Evolutionary conservation across 2,888 invertebrate species (phyloP).

Genomic region (Stenotaenia linearis): DNA sequence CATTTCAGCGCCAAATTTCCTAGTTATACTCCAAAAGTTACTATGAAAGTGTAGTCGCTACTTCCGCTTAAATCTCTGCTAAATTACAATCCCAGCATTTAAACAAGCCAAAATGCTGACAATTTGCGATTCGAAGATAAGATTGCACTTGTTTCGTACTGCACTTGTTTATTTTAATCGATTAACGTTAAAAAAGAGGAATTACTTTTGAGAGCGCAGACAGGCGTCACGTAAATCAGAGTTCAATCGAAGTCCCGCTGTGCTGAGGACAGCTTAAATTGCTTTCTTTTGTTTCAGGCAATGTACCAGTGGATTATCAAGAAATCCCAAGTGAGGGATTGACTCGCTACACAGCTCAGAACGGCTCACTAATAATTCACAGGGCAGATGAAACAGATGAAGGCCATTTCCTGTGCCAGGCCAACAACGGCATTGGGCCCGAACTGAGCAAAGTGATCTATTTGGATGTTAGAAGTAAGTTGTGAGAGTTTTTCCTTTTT

Average conservation of each 20-base stretch:
- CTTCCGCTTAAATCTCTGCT: too few relatives aligned
- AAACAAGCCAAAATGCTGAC: too few relatives aligned
- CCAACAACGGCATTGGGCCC: slow-evolving; percentile 35
- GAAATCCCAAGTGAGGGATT: slow-evolving; percentile 28
- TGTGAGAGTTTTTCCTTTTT: not conserved
- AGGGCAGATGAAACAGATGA: slow-evolving; percentile 35
- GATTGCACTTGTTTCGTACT: too few relatives aligned
- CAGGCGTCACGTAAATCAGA: not conserved
- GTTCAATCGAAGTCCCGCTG: not conserved
- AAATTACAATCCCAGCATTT: too few relatives aligned
- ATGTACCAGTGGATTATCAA: slow-evolving; percentile 29
- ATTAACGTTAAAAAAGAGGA: not conserved
- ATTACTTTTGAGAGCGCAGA: not conserved
- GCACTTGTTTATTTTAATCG: not conserved
- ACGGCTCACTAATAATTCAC: slow-evolving; percentile 33
- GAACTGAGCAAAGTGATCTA: slow-evolving; percentile 37
- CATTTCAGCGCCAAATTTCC: too few relatives aligned
- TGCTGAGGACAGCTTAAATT: slow-evolving; percentile 13
- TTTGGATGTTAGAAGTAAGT: slow-evolving; percentile 36
- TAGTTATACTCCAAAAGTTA: too few relatives aligned
- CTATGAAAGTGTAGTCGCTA: too few relatives aligned
- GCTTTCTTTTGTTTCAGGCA: slow-evolving; percentile 30
- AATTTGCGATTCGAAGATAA: too few relatives aligned
- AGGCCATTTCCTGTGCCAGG: slow-evolving; percentile 36
- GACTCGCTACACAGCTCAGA: slow-evolving; percentile 29